Percentiles rank a stretch among this genome's conserved stretches.
phyloP scores from a whole-genome alignment of 2,797 vertebrate species.

The Lophius americanus region DNA sequence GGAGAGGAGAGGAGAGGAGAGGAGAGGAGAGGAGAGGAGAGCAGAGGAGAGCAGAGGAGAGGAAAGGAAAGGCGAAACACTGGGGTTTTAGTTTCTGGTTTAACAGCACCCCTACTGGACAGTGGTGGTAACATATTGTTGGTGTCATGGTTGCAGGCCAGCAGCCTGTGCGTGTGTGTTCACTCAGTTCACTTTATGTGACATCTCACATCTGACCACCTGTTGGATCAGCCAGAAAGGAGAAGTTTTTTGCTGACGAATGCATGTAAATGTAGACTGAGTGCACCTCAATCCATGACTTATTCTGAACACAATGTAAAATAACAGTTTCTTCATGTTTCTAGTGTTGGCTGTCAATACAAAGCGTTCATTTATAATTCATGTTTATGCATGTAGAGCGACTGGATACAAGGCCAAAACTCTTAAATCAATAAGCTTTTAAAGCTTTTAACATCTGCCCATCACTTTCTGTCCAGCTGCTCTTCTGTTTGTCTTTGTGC shows the following conservation, averaged over 20 bases:
- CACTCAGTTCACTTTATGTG: conserved; percentile 34
- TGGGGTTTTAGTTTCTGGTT: conserved; percentile 31
- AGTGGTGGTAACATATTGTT: conserved; percentile 3
- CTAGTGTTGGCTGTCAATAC: conserved; percentile 10
- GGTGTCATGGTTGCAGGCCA: conserved; percentile 19
- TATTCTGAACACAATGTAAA: conserved; percentile 11
- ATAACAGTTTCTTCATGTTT: conserved; percentile 14
- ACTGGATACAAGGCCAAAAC: conserved; percentile 27
- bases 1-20: not conserved
- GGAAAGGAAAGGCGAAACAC: conserved; percentile 10
- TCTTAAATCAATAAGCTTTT: conserved; percentile 70
- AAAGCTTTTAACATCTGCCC: conserved; percentile 64
- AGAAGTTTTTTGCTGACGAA: conserved; percentile 34
- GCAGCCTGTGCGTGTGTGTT: conserved; percentile 28
- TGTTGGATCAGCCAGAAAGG: no score
- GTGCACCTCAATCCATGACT: not conserved
- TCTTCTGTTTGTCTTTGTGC: conserved; percentile 20
- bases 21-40: conserved; percentile 7
- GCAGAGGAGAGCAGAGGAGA: not conserved
- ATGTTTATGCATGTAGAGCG: conserved; percentile 54
- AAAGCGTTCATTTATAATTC: conserved; percentile 50
- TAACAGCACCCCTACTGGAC: conserved; percentile 58
- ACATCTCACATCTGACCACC: conserved; percentile 41
- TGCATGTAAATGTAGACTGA: not conserved
- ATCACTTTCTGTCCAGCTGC: conserved; percentile 20